Base-by-base conservation (phyloP, 2,888 invertebrate genomes). In the Mechanitis mazaeus region DNA sequence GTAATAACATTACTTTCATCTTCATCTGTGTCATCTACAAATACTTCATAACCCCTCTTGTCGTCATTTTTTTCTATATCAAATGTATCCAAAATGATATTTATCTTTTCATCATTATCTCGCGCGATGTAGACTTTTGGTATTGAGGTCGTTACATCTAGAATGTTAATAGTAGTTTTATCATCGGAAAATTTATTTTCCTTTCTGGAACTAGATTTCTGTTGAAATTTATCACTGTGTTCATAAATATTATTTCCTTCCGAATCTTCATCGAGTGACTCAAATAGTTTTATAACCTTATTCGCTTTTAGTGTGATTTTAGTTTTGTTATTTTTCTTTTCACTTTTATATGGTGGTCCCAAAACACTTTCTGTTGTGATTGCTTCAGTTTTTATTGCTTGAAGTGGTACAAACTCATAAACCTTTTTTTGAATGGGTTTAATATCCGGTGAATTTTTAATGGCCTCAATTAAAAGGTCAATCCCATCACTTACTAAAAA, bases 381-480 rank as follows among this genome's bases (percentile, higher is more conserved):
- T 47, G 9, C 45, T 54, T 54, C 45, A 42, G 35, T 45, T 45
- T 45, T 20, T 33, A 20, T 50, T 50, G 7, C 11, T 50, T 50
- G 9, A 50, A 42, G 7, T 5, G 33, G 35, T 58, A 20, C 54
- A 47, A 56, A 57, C 7, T 62, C 45, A 1, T 63, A 54, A 7
- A 61, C 64, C 55, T 65, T 60, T 54, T 79, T 82, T 61, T 72
- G 73, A 3, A 78, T 75, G 6, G 72, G 63, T 72, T 83, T 84
- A 1, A 87, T 79, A 59, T 85, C 81, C 28, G 88, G 88, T 54
- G 87, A 82, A 64, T 74, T 81, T 77, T 80, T 81, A 4, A 88
- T 87, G 33, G 85, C 83, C 28, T 87, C 86, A 67, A 87, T 79
- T 45, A 87, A 67, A 65, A 87, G 65, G 68, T 88, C 87, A 59